phyloP scores from a whole-genome alignment of 2,888 invertebrate genomes.

The Platycheirus albimanus region DNA sequence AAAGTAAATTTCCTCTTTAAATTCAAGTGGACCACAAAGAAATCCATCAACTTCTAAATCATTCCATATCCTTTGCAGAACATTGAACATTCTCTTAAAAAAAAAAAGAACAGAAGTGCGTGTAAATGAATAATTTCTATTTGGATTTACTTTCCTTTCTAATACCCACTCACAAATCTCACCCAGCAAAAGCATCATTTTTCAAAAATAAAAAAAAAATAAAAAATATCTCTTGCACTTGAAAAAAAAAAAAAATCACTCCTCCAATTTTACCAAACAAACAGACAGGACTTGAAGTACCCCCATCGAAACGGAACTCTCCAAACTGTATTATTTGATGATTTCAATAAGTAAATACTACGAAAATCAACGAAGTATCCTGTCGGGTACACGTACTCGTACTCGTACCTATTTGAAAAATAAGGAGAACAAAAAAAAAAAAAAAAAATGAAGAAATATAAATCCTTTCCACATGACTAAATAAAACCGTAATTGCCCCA shows the following conservation, averaged over 20 bases:
- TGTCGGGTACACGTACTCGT: too few species aligned
- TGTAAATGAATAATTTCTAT: slow-evolving; percentile 51
- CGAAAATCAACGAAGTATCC: slow-evolving; percentile 22
- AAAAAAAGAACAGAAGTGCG: slow-evolving; percentile 37
- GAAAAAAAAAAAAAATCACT: slow-evolving; percentile 12
- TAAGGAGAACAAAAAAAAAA: neutral
- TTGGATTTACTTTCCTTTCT: slow-evolving; percentile 18
- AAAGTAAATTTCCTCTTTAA: neutral
- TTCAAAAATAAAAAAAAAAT: slow-evolving; percentile 38
- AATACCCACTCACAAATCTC: slow-evolving; percentile 46
- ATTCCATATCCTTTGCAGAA: slow-evolving; percentile 47
- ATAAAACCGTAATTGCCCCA: slow-evolving; percentile 38
- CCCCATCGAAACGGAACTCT: too few species aligned
- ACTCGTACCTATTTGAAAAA: neutral
- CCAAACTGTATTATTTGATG: slow-evolving; percentile 55
- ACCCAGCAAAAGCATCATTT: slow-evolving; percentile 20
- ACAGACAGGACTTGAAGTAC: slow-evolving; percentile 58
- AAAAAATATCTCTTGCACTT: neutral
- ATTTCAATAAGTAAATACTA: slow-evolving; percentile 34
- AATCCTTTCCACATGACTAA: slow-evolving; percentile 61
- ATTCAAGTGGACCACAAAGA: slow-evolving; percentile 2
- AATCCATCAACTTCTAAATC: slow-evolving; percentile 37
- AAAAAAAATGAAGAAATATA: slow-evolving; percentile 20
- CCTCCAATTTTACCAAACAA: slow-evolving; percentile 52
- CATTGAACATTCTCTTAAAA: slow-evolving; percentile 35